Base-by-base conservation (phyloP, 2,797 vertebrate genomes). In the Premnoplex brunnescens region DNA sequence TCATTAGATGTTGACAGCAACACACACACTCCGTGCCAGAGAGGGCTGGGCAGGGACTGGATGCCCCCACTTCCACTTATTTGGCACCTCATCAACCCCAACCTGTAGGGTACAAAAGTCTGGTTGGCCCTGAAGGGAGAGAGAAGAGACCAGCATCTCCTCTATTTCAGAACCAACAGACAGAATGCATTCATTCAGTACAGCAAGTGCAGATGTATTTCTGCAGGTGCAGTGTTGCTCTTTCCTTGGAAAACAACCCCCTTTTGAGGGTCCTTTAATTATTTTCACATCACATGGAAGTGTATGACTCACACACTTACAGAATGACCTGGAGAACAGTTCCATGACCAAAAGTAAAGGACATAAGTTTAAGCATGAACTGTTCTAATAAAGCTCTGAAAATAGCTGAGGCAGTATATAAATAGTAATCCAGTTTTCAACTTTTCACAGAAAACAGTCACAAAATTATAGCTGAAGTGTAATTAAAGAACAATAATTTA, bases 141-240 rank as follows among this genome's bases (percentile, higher is more conserved):
- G 27, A 58, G n/a, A 56, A 43, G 48, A 69, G 32, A 26, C 41
- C 56, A 60, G 43, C 3, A 30, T 9, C 55, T 71, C 59, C 62
- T 77, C 41, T 36, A 43, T 22, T 52, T 68, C 81, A 63, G 39
- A 6, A 48, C n/a, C 39, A 34, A 30, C 48, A 64, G 66, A 11
- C 5, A 69, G 30, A 85, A 27, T 0, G 5, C 30, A 37, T 7
- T 32, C 43, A 67, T 39, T 84, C 3, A 62, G 71, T 3, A 46
- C 20, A 89, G 49, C 74, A 74, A 89, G 87, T 48, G 88, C 48
- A 12, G 30, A 11, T 16, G 37, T 14, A 28, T 48, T 83, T 64
- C 56, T 89, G 78, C 96, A 93, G 93, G 78, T 95, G 95, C 60
- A 59, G 10, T 7, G 23, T 3, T 72, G 67, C 37, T 56, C 37